Evolutionary conservation across 2,113 vertebrate genomes (phyloP).

Genomic region (Leucoraja erinaceus): DNA sequence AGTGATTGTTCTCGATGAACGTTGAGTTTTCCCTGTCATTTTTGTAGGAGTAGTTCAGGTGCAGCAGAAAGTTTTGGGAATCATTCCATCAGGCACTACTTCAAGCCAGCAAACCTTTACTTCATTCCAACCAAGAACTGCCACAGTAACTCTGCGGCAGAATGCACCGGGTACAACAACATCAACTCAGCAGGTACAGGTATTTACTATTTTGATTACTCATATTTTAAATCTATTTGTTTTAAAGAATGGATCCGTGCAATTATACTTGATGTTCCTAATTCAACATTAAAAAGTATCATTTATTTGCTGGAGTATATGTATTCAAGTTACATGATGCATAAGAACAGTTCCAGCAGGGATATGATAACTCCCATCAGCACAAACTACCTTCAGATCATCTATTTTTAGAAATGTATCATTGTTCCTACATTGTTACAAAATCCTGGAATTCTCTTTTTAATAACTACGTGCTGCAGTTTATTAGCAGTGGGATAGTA

Average conservation of each 20-base stretch:
- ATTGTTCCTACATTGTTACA: no score
- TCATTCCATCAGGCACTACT: constrained; percentile 84
- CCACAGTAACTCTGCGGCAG: constrained; percentile 82
- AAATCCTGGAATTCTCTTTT: no score
- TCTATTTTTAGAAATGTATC: no score
- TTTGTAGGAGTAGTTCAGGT: constrained; percentile 70
- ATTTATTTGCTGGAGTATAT: background rate
- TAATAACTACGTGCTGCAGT: no score
- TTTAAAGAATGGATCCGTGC: no score
- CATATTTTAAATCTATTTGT: background rate
- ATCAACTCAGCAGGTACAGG: constrained; percentile 63
- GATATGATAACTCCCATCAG: no score
- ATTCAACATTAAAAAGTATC: background rate
- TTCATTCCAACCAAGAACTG: constrained; percentile 86
- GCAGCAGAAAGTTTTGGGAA: constrained; percentile 87
- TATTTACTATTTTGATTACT: constrained; percentile 43
- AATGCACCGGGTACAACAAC: constrained; percentile 60
- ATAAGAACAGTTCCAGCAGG: no score
- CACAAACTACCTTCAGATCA: no score
- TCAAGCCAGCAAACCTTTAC: constrained; percentile 82
- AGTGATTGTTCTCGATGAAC: background rate
- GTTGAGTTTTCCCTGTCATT: background rate
- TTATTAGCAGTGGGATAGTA: no score
- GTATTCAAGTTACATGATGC: no score
- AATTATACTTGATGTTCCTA: background rate